A percentile compares a stretch with the other conserved stretches of the same genome.
Conservation (phyloP, 2,797 vertebrate genomes). For the Acanthiza pusilla region DNA sequence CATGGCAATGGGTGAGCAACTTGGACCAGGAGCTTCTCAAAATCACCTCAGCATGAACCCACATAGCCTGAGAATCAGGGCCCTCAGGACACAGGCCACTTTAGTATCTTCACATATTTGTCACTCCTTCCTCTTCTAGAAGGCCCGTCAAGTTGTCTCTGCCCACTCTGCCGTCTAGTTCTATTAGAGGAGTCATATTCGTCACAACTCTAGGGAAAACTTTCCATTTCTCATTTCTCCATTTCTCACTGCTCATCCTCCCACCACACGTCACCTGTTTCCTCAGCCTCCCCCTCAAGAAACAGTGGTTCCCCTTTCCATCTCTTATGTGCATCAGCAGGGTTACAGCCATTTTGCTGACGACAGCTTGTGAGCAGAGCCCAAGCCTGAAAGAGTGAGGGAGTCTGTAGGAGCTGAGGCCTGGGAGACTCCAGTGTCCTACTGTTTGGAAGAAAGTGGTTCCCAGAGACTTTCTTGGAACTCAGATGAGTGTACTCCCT, state of each 20-base stretch:
- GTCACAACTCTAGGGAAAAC: neutral
- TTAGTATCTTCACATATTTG: neutral
- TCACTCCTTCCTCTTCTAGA: constrained; percentile 37
- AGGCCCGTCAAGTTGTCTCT: neutral
- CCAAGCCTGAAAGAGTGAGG: neutral
- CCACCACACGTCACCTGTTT: constrained; percentile 9
- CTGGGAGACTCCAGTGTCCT: neutral
- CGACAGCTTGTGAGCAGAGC: neutral
- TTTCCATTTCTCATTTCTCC: constrained; percentile 63
- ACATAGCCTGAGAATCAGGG: neutral
- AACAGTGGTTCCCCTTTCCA: constrained; percentile 56
- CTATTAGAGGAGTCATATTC: neutral
- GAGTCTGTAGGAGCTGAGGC: neutral
- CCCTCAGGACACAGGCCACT: neutral
- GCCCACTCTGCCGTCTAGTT: neutral
- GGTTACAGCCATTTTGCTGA: neutral
- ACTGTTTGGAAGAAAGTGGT: neutral
- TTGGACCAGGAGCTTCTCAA: neutral
- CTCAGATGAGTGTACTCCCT: neutral
- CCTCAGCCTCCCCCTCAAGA: constrained; percentile 50
- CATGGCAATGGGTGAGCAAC: neutral
- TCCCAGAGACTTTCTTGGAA: neutral
- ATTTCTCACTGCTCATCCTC: constrained; percentile 45
- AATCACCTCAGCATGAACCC: neutral
- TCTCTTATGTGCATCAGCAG: neutral